Percentiles rank a stretch among this genome's conserved stretches.
Evolutionary conservation across 1,140 invertebrate species (phyloP).

Genomic region (Metaphire vulgaris): DNA sequence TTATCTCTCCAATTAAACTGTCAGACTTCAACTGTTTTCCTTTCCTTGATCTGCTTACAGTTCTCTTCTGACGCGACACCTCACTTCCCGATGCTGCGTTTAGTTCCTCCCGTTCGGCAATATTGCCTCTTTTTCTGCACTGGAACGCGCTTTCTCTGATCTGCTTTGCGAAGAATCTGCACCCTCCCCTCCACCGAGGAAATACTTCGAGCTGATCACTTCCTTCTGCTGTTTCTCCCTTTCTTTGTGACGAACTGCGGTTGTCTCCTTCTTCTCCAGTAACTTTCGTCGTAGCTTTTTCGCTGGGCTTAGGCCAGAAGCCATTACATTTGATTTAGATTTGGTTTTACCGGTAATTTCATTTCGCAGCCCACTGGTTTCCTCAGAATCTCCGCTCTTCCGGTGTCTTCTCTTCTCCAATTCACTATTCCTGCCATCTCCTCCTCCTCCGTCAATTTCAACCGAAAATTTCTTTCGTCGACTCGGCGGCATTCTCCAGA

Average conservation of each 20-base stretch:
- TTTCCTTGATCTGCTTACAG: neutral
- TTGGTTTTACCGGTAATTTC: too few species aligned
- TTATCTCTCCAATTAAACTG: neutral
- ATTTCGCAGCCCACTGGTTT: too few species aligned
- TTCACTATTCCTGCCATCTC: too few species aligned
- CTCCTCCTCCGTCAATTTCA: too few species aligned
- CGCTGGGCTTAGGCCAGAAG: neutral
- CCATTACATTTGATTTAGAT: too few species aligned
- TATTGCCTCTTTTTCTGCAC: neutral
- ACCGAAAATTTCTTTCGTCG: too few species aligned
- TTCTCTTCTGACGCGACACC: neutral
- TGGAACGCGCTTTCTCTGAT: neutral
- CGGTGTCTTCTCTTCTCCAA: too few species aligned
- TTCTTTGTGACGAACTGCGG: neutral
- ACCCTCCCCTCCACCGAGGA: neutral
- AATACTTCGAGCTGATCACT: neutral
- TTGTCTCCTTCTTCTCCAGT: neutral
- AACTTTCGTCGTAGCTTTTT: neutral
- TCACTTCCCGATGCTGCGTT: neutral
- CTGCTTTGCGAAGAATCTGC: neutral
- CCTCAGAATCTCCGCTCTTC: too few species aligned
- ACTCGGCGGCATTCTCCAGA: too few species aligned
- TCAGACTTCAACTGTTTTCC: neutral
- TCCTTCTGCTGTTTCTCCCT: neutral
- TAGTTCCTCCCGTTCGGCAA: neutral